Percentiles rank a stretch among this genome's conserved stretches.
These are phyloP conservation scores for Macrobrachium rosenbergii DNA, from an alignment of 1,140 invertebrate species.

Conservation along the genomic window DNA sequence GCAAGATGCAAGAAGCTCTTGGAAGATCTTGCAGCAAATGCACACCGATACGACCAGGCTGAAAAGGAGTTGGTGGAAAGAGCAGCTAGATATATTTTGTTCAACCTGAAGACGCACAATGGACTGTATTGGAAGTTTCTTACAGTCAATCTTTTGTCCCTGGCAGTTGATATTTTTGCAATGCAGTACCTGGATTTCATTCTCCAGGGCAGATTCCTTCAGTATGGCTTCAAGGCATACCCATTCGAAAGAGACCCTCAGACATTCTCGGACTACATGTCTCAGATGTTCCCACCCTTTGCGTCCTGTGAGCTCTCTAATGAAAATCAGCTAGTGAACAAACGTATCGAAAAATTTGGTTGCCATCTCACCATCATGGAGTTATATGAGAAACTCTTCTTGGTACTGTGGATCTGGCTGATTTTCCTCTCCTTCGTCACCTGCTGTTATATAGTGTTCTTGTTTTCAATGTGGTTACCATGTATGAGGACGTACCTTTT, in stretches of 20 bases:
- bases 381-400: conserved; percentile 64
- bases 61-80: conserved; percentile 49
- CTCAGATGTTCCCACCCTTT: conserved; percentile 63
- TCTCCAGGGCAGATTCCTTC: conserved; percentile 55
- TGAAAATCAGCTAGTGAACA: conserved; percentile 57
- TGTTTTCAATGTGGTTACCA: conserved; percentile 50
- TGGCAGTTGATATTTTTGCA: conserved; percentile 57
- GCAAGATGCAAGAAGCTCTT: conserved; percentile 55
- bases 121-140: conserved; percentile 59
- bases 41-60: conserved; percentile 44
- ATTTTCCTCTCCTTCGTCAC: conserved; percentile 55
- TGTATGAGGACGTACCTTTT: conserved; percentile 40
- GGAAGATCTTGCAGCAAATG: conserved; percentile 53
- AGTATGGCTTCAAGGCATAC: conserved; percentile 53
- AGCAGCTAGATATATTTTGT: conserved; percentile 46
- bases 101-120: conserved; percentile 60
- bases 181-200: conserved; percentile 64
- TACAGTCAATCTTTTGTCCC: conserved; percentile 41
- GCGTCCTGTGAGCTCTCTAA: conserved; percentile 51
- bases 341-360: conserved; percentile 59
- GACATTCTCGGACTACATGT: conserved; percentile 61
- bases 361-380: conserved; percentile 65
- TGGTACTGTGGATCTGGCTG: conserved; percentile 63
- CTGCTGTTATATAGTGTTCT: conserved; percentile 58
- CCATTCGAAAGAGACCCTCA: conserved; percentile 57